Conservation (phyloP, 2,888 invertebrate species). For the Lottia scabra region DNA sequence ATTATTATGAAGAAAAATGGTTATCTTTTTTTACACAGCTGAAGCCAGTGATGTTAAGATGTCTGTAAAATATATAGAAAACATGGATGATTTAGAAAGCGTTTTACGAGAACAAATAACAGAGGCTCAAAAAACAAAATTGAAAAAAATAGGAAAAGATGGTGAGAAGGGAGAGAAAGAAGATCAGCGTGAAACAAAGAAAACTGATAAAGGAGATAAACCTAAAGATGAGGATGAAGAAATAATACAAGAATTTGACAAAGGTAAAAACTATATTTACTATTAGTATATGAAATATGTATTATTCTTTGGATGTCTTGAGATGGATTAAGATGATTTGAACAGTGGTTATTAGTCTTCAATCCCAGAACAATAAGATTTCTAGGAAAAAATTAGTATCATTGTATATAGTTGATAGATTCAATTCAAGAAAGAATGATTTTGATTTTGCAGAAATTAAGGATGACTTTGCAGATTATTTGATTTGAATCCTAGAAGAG, state of each 20-base stretch:
- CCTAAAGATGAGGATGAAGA: constrained; percentile 20
- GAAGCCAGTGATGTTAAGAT: constrained; percentile 17
- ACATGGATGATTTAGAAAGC: constrained; percentile 32
- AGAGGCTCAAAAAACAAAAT: constrained; percentile 16
- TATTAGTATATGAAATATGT: too few species aligned
- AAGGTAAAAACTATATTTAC: constrained; percentile 16
- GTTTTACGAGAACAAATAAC: constrained; percentile 28
- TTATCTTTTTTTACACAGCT: neutral
- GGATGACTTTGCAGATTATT: too few species aligned
- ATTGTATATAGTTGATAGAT: too few species aligned
- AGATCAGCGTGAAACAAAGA: neutral
- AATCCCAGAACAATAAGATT: neutral
- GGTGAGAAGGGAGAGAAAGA: neutral
- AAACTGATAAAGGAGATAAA: neutral
- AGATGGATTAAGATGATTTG: too few species aligned
- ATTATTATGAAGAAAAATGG: too few species aligned
- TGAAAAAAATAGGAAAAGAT: constrained; percentile 3
- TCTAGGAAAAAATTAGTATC: too few species aligned
- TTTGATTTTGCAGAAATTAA: too few species aligned
- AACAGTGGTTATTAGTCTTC: too few species aligned
- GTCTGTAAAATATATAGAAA: constrained; percentile 30
- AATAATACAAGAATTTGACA: constrained; percentile 26
- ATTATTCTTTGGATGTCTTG: too few species aligned
- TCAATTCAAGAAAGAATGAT: too few species aligned
- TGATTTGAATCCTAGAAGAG: too few species aligned